These are phyloP conservation scores for Mesitornis unicolor DNA, from an alignment of 2,113 vertebrate species.

Conservation along the genomic window DNA sequence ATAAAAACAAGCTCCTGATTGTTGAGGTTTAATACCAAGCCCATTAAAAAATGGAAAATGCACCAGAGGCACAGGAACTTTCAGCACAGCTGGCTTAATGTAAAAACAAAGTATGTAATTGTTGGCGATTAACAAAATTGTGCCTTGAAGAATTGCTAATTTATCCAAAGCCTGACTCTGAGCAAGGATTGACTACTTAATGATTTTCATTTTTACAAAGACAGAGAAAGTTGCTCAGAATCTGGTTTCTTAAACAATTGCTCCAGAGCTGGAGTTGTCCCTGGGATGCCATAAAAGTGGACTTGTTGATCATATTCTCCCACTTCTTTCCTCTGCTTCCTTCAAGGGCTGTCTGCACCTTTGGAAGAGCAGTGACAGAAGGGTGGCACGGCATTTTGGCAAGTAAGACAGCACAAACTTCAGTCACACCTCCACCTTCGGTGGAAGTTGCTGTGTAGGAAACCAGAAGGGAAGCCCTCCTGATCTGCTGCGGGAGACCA, in stretches of 20 bases:
- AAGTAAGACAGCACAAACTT: not conserved
- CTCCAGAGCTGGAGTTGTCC: not conserved
- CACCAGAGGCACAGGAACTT: conserved; percentile 21
- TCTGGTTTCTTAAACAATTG: not conserved
- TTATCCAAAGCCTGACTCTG: conserved; percentile 12
- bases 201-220: conserved; percentile 21
- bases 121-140: conserved; percentile 53
- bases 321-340: not conserved
- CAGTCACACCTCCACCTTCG: not conserved
- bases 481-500: not conserved
- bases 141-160: conserved; percentile 54
- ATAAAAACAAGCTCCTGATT: conserved; percentile 67
- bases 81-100: conserved; percentile 63
- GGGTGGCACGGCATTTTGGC: not conserved
- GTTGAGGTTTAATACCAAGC: conserved; percentile 57
- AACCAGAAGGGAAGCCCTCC: not conserved
- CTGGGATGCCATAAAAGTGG: not conserved
- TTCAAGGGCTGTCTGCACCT: not conserved
- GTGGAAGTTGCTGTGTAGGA: not conserved
- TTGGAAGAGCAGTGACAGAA: not conserved
- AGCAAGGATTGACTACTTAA: conserved; percentile 20
- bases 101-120: conserved; percentile 62
- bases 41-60: conserved; percentile 43
- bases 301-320: not conserved
- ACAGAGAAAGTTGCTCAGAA: not conserved